Percentiles rank a stretch among this genome's conserved stretches.
phyloP scores from a whole-genome alignment of 1,140 invertebrate species.

The Drosophila quadrilineata region DNA sequence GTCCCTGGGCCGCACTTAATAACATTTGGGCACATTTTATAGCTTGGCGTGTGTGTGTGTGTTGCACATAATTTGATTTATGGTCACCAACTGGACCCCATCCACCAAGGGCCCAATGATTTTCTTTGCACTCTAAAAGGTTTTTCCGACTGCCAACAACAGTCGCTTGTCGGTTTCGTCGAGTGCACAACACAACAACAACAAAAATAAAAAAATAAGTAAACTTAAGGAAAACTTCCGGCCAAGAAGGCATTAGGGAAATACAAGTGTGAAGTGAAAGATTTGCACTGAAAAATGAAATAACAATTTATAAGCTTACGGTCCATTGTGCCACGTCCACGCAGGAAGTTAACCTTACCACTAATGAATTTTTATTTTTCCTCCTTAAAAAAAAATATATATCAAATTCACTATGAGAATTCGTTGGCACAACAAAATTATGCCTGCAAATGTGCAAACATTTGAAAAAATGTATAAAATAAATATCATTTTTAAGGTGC shows the following conservation, averaged over 20 bases:
- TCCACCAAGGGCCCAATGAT: slow-evolving; percentile 1
- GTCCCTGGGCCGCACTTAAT: slow-evolving; percentile 67
- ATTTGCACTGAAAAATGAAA: slow-evolving; percentile 11
- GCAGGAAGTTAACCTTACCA: neutral
- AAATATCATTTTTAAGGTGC: no score
- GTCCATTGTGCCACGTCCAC: neutral
- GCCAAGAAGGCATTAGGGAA: neutral
- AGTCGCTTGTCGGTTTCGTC: no score
- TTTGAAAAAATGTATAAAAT: no score
- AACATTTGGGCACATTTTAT: slow-evolving; percentile 55
- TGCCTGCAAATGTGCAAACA: no score
- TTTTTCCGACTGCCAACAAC: neutral
- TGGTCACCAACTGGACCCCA: slow-evolving; percentile 30
- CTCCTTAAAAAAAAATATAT: no score
- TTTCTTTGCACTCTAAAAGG: slow-evolving; percentile 29
- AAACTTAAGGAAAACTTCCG: slow-evolving; percentile 6
- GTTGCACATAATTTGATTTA: slow-evolving; percentile 67
- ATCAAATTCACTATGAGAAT: no score
- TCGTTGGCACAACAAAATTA: no score
- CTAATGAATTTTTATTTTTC: slow-evolving; percentile 15
- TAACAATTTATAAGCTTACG: slow-evolving; percentile 16
- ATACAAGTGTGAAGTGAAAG: slow-evolving; percentile 7
- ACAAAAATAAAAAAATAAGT: no score
- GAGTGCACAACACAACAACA: neutral
- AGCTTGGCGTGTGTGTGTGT: slow-evolving; percentile 18